phyloP scores from a whole-genome alignment of 1,140 invertebrate species.

The Sogatella furcifera region DNA sequence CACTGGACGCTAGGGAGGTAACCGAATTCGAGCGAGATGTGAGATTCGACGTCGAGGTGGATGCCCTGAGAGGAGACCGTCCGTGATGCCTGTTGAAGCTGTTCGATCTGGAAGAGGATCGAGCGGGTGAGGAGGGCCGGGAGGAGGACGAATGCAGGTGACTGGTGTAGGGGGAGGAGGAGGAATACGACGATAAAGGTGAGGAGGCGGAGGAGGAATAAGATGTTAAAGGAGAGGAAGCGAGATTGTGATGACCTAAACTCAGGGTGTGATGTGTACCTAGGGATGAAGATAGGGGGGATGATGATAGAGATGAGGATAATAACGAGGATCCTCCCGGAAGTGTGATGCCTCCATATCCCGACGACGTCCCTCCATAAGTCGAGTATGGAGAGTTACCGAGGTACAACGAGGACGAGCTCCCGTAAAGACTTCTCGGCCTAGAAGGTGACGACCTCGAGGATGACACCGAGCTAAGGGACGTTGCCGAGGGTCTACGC shows the following conservation, averaged over 20 bases:
- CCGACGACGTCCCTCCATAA: conserved; percentile 49
- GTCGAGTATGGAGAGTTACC: conserved; percentile 27
- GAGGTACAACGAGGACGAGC: conserved; percentile 4
- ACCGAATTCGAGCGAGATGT: conserved; percentile 16
- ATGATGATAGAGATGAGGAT: conserved; percentile 6
- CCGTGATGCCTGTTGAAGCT: conserved; percentile 10
- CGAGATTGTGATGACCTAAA: neutral
- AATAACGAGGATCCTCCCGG: conserved; percentile 31
- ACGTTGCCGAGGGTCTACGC: neutral
- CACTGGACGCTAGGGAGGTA: conserved; percentile 18
- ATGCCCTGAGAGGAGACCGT: neutral
- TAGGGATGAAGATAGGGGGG: conserved; percentile 12
- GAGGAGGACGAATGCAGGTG: conserved; percentile 11
- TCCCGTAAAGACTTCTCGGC: neutral
- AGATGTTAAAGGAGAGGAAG: conserved; percentile 9
- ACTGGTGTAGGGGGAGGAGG: conserved; percentile 10
- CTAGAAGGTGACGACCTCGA: neutral
- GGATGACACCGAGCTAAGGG: neutral
- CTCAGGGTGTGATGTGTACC: neutral
- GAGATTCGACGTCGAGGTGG: neutral
- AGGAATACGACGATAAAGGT: conserved; percentile 10
- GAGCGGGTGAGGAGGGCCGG: neutral
- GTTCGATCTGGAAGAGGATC: conserved; percentile 4
- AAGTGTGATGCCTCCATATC: conserved; percentile 46
- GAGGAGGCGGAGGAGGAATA: conserved; percentile 12